Conservation (phyloP, 2,888 invertebrate species). For the Nemurella pictetii region DNA sequence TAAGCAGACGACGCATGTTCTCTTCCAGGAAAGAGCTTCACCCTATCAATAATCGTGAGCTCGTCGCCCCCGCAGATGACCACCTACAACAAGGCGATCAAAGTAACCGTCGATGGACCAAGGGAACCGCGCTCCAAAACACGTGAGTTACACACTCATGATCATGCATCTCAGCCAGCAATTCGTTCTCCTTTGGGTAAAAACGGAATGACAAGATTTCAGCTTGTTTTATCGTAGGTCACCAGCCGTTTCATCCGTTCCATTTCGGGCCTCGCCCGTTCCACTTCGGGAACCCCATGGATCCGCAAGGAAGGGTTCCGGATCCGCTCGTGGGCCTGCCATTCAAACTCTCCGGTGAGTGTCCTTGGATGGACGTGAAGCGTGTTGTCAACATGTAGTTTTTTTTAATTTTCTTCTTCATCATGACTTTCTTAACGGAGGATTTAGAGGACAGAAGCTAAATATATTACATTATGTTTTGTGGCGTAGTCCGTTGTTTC, state of each 20-base stretch:
- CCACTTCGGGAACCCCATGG: constrained; percentile 81
- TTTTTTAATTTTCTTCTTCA: too few species aligned
- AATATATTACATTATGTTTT: too few species aligned
- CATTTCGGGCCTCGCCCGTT: constrained; percentile 78
- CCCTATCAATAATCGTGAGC: constrained; percentile 53
- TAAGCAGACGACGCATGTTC: too few species aligned
- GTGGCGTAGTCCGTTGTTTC: too few species aligned
- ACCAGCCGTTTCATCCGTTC: constrained; percentile 86
- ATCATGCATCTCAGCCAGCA: not conserved
- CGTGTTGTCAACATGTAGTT: too few species aligned
- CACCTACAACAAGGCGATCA: constrained; percentile 95
- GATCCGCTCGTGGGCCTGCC: constrained; percentile 73
- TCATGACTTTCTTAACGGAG: too few species aligned
- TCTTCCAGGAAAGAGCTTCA: constrained; percentile 52
- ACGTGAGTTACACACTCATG: constrained; percentile 61
- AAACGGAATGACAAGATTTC: constrained; percentile 14
- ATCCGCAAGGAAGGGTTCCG: constrained; percentile 52
- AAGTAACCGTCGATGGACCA: constrained; percentile 97
- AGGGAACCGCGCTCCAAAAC: constrained; percentile 93
- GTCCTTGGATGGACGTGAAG: too few species aligned
- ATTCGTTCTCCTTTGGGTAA: not conserved
- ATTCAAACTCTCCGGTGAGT: constrained; percentile 83
- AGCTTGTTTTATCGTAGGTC: constrained; percentile 55
- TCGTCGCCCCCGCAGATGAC: constrained; percentile 65
- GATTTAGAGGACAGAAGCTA: too few species aligned